Evolutionary conservation across 2,888 invertebrate species (phyloP), one percentile per base, ranked within the genome.

Genomic region (Lypha dubia): DNA sequence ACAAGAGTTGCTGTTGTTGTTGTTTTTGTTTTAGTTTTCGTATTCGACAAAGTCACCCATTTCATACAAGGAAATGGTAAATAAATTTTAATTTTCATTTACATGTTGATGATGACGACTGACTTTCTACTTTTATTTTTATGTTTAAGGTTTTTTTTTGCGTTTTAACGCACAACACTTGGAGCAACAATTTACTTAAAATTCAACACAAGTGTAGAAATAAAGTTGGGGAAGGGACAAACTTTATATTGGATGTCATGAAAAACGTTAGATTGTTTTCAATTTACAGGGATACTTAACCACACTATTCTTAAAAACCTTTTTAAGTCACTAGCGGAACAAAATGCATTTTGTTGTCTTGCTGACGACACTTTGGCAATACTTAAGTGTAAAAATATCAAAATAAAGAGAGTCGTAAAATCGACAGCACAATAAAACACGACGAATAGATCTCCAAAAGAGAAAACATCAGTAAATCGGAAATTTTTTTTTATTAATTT

Each of bases 81-180:
- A 84, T 70, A 81, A 84, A 84, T 74, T 81, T 84, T 84, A 74
- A 84, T 84, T 81, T 81, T 22, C 81, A 84, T 84, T 76, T 81
- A 49, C 68, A 63, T 81, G 63, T 56, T 44, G 67, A 60, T 53
- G 71, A 51, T 75, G 60, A 68, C 13, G 51, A 70, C 3, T 51
- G 15, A 24, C 17, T 32, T 53, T 32, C 38, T 32, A 13, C 53
- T 41, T 53, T 41, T 44, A 24, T 49, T 67, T 22, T 7, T 38
- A 44, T n/a, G n/a, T 17, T 35, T 15, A 17, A 58, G n/a, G n/a
- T 58, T 35, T 58, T n/a, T 9, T 46, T 53, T 75, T 49, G 2
- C 44, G 35, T 58, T 79, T 28, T 56, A 38, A 58, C 38, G 71
- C 63, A 65, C 56, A 63, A 71, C 24, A 56, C 32, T 71, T 67